Evolutionary conservation across 2,888 invertebrate genomes (phyloP).

Genomic region (Folsomia candida): DNA sequence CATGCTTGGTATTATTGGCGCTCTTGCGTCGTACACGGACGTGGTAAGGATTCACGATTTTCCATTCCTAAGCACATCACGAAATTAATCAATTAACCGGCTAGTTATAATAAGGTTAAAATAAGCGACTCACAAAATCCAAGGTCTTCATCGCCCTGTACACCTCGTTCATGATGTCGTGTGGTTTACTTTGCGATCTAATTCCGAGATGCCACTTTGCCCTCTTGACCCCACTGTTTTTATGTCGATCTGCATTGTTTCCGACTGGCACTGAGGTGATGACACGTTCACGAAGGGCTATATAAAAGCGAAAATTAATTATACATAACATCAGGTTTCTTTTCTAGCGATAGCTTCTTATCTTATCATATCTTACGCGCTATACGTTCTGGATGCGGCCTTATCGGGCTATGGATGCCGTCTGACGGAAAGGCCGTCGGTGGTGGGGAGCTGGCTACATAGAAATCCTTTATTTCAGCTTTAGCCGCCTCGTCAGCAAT

Average conservation of each 20-base stretch:
- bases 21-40: conserved; percentile 91
- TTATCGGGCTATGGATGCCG: conserved; percentile 58
- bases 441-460: conserved; percentile 82
- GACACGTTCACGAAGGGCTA: conserved; percentile 59
- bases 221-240: conserved; percentile 74
- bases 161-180: conserved; percentile 99
- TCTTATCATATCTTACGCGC: conserved; percentile 61
- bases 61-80: conserved; percentile 94
- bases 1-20: conserved; percentile 75
- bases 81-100: too few species aligned
- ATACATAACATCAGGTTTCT: too few species aligned
- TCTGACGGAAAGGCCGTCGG: conserved; percentile 63
- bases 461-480: conserved; percentile 90
- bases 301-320: too few species aligned
- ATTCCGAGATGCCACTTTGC: conserved; percentile 99
- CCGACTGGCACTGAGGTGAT: conserved; percentile 49
- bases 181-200: conserved; percentile 96
- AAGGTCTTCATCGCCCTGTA: conserved; percentile 98
- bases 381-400: conserved; percentile 91
- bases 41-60: conserved; percentile 93
- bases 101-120: too few species aligned
- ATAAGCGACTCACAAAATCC: conserved; percentile 73
- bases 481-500: conserved; percentile 93
- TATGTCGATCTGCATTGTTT: conserved; percentile 44
- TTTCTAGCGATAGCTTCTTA: too few species aligned